These are phyloP conservation scores for Pachycephus smyrnensis DNA, from an alignment of 2,888 invertebrate genomes.

Conservation along the genomic window DNA sequence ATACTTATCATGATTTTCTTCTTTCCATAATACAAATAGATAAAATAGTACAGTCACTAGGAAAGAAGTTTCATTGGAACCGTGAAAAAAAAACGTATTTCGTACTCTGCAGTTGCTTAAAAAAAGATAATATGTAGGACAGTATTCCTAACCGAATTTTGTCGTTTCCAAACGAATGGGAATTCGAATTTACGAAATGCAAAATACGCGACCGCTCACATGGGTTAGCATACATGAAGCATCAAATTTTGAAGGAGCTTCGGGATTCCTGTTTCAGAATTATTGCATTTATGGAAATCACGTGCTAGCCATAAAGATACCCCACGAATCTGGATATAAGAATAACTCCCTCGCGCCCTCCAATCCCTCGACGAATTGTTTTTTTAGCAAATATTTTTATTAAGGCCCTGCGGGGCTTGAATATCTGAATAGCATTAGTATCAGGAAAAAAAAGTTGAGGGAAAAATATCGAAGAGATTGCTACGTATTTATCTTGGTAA, in stretches of 20 bases:
- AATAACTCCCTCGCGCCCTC: conserved; percentile 45
- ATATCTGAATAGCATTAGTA: conserved; percentile 60
- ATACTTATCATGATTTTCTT: background rate
- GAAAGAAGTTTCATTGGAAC: background rate
- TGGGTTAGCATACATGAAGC: conserved; percentile 5
- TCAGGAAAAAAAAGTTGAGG: conserved; percentile 15
- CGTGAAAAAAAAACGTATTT: background rate
- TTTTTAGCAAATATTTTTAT: conserved; percentile 63
- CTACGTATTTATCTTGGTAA: conserved; percentile 22
- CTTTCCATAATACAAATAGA: background rate
- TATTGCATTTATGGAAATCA: conserved; percentile 57
- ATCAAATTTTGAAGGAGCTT: conserved; percentile 18
- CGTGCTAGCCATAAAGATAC: conserved; percentile 12
- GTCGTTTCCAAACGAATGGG: too few relatives aligned
- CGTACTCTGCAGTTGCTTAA: too few relatives aligned
- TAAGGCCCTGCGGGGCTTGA: conserved; percentile 52
- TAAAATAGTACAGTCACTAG: background rate
- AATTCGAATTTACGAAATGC: background rate
- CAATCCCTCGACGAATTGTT: conserved; percentile 44
- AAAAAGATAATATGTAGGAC: too few relatives aligned
- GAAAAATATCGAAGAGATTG: conserved; percentile 25
- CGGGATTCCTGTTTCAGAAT: conserved; percentile 44
- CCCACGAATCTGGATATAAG: conserved; percentile 44
- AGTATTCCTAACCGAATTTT: too few relatives aligned
- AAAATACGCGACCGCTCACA: background rate